Conservation (phyloP, 2,888 invertebrate genomes). For the Lampropteryx suffumata region DNA sequence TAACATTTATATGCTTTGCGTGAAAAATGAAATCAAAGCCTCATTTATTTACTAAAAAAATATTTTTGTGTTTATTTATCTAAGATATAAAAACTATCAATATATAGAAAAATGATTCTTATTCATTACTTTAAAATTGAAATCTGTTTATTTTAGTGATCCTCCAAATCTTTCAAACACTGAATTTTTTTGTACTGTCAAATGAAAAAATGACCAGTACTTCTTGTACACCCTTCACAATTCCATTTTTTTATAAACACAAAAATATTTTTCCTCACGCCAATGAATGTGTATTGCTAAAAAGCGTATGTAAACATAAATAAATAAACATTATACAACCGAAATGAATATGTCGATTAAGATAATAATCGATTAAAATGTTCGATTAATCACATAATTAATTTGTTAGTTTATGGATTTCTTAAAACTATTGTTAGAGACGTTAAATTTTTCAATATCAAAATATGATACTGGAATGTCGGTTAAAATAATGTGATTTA, state of each 20-base stretch:
- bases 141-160: background rate
- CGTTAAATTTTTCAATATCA: background rate
- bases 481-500: background rate
- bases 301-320: constrained; percentile 30
- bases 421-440: constrained; percentile 27
- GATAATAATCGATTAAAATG: too few relatives aligned
- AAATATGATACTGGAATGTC: background rate
- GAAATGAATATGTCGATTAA: constrained; percentile 31
- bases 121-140: background rate
- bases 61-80: constrained; percentile 14
- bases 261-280: constrained; percentile 11
- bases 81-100: too few relatives aligned
- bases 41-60: background rate
- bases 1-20: constrained; percentile 24
- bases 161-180: too few relatives aligned
- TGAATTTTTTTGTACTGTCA: background rate
- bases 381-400: constrained; percentile 37
- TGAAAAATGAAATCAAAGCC: constrained; percentile 3
- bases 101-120: too few relatives aligned
- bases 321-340: constrained; percentile 36
- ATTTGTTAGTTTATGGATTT: constrained; percentile 13
- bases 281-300: constrained; percentile 9
- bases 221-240: background rate
- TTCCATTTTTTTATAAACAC: constrained; percentile 1
- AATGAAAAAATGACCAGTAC: too few relatives aligned